Percentiles rank a stretch among this genome's conserved stretches.
These are phyloP conservation scores for Acanthiza pusilla DNA, from an alignment of 2,797 vertebrate species.

Conservation along the genomic window DNA sequence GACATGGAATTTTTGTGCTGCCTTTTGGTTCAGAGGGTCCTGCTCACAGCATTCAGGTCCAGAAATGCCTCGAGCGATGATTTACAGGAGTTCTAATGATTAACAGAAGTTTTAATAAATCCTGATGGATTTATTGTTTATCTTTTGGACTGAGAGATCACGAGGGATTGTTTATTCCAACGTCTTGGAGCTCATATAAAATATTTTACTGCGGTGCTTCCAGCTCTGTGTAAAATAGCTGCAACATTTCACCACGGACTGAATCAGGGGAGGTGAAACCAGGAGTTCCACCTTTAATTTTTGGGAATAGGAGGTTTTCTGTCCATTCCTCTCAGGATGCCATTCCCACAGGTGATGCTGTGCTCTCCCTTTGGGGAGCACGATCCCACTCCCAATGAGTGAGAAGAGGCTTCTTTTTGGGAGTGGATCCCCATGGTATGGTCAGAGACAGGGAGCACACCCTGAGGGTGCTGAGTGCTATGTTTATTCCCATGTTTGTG, in stretches of 20 bases:
- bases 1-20: fast-evolving
- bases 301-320: not conserved
- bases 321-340: not conserved
- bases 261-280: not conserved
- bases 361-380: no score
- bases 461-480: no score
- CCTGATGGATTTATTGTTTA: not conserved
- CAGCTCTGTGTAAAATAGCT: not conserved
- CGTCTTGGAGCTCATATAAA: not conserved
- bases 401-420: not conserved
- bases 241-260: not conserved
- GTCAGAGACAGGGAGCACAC: not conserved
- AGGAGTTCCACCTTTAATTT: not conserved
- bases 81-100: not conserved
- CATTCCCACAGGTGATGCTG: no score
- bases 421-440: no score
- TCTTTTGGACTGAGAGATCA: not conserved
- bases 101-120: conserved; percentile 44
- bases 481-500: conserved; percentile 1
- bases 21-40: not conserved
- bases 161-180: not conserved
- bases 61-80: not conserved
- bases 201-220: not conserved
- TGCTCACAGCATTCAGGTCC: not conserved
- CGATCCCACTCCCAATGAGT: no score